These are phyloP conservation scores for Chaenogobius annularis DNA, from an alignment of 2,113 vertebrate genomes.

Conservation along the genomic window DNA sequence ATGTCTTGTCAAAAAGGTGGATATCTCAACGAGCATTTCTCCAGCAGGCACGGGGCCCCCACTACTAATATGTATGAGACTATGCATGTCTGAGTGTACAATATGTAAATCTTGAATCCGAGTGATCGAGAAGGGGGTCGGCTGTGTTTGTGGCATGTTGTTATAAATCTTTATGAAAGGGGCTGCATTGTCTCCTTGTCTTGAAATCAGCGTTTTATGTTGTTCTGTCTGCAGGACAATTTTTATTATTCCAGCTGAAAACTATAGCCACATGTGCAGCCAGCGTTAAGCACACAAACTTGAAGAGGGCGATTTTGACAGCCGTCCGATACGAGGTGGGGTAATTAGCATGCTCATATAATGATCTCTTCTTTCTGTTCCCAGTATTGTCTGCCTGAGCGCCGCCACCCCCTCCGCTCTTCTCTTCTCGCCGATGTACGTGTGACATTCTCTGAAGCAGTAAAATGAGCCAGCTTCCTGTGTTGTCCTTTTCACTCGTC, in stretches of 20 bases:
- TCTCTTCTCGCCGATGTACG: constrained; percentile 48
- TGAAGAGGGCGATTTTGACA: constrained; percentile 56
- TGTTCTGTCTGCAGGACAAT: constrained; percentile 22
- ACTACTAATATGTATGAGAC: constrained; percentile 71
- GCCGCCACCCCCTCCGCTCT: constrained; percentile 23
- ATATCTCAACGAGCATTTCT: constrained; percentile 68
- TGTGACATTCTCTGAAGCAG: constrained; percentile 75
- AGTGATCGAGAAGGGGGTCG: constrained; percentile 58
- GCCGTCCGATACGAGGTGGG: constrained; percentile 53
- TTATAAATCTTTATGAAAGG: constrained; percentile 67
- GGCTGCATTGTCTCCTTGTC: constrained; percentile 62
- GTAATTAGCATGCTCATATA: constrained; percentile 65
- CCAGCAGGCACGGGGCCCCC: constrained; percentile 54
- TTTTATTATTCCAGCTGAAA: constrained; percentile 36
- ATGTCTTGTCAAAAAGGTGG: constrained; percentile 81
- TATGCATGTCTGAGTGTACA: constrained; percentile 73
- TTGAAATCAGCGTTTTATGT: constrained; percentile 31
- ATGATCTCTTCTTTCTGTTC: constrained; percentile 38
- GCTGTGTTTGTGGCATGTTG: constrained; percentile 55
- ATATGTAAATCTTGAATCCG: constrained; percentile 69
- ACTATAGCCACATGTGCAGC: constrained; percentile 13
- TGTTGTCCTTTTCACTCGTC: constrained; percentile 65
- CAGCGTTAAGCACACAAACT: constrained; percentile 21
- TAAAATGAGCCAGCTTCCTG: constrained; percentile 65
- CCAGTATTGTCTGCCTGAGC: constrained; percentile 38